phyloP scores from a whole-genome alignment of 2,888 invertebrate species.

The Megalurothrips usitatus region DNA sequence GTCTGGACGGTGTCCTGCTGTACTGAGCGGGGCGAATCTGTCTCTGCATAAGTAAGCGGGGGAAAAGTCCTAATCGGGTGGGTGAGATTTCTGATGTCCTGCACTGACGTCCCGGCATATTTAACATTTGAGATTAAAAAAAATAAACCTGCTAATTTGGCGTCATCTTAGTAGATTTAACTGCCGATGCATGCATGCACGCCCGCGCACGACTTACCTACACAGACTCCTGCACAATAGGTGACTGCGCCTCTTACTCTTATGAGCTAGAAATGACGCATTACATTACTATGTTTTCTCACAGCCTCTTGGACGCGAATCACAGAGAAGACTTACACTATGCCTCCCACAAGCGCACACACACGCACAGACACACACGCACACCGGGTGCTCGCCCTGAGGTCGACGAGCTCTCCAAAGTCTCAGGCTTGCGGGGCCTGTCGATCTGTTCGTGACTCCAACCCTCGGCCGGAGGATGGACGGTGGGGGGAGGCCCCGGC shows the following conservation, averaged over 20 bases:
- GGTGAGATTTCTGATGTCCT: neutral
- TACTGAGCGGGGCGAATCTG: too few species aligned
- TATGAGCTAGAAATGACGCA: neutral
- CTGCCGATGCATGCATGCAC: neutral
- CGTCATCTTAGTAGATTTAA: neutral
- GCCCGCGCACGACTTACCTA: neutral
- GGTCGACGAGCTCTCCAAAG: neutral
- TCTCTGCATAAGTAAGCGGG: too few species aligned
- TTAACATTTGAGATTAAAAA: neutral
- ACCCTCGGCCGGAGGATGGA: neutral
- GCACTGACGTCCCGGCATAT: neutral
- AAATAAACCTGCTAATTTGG: neutral
- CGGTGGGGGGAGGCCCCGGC: too few species aligned
- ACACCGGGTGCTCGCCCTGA: neutral
- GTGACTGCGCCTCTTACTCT: neutral
- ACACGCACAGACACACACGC: neutral
- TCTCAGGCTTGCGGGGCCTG: neutral
- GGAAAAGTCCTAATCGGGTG: too few species aligned
- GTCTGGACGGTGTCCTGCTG: too few species aligned
- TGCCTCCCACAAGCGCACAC: neutral
- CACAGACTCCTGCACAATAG: neutral
- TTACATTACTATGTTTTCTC: neutral
- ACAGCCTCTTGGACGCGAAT: neutral
- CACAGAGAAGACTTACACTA: neutral
- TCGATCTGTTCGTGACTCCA: neutral